A percentile compares a stretch with the other conserved stretches of the same genome.
Conservation (phyloP, 2,797 vertebrate species). For the Parauchenoglanis ngamensis region DNA sequence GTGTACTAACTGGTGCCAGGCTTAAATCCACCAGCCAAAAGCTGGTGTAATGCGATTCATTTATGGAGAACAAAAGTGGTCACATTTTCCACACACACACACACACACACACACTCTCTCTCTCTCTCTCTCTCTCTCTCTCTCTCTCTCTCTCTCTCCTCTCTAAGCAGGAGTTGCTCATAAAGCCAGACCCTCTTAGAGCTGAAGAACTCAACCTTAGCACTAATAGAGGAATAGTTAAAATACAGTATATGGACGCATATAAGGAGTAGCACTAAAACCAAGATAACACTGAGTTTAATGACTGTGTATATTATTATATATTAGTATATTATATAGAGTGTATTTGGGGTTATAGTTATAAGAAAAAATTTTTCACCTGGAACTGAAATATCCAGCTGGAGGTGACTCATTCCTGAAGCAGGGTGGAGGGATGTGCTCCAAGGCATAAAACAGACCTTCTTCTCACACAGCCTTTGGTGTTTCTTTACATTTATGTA, state of each 20-base stretch:
- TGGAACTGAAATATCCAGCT: constrained; percentile 35
- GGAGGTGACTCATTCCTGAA: constrained; percentile 38
- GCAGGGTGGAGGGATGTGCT: constrained; percentile 11
- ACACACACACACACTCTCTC: constrained; percentile 17
- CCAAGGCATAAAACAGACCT: not conserved
- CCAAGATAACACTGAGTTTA: not conserved
- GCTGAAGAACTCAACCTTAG: not conserved
- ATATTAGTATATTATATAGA: not conserved
- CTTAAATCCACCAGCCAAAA: constrained; percentile 45
- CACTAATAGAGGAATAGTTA: not conserved
- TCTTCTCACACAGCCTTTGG: not conserved
- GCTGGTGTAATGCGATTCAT: constrained; percentile 50
- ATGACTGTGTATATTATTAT: not conserved
- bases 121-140: constrained; percentile 25
- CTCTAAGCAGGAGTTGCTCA: constrained; percentile 8
- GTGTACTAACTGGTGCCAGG: constrained; percentile 42
- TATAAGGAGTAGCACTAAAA: not conserved
- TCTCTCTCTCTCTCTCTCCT: constrained; percentile 29
- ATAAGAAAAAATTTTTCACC: constrained; percentile 24
- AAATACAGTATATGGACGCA: not conserved
- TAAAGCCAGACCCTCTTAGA: constrained; percentile 2
- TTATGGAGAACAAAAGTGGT: constrained; percentile 54
- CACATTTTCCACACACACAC: constrained; percentile 50
- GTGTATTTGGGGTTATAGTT: constrained; percentile 1
- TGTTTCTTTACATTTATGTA: constrained; percentile 11